Conservation (phyloP, 92 coral and sea anemone species). For the Actinernus sp. region DNA sequence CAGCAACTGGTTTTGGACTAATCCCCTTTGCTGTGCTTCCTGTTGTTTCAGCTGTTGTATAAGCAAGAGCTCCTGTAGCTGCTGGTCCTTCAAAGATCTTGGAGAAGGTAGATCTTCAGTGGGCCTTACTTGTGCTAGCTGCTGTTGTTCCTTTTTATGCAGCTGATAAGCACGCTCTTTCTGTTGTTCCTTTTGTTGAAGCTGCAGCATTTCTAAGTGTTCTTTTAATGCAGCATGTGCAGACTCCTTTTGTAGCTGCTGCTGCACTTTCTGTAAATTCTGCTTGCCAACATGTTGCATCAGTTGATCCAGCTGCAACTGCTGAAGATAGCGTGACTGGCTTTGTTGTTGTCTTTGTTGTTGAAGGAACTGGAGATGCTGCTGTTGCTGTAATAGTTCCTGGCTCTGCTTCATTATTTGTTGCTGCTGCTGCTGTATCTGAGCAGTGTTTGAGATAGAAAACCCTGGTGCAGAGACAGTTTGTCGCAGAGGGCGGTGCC, state of each 20-base stretch:
- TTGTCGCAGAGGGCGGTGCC: constrained; percentile 88
- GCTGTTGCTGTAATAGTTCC: constrained; percentile 93
- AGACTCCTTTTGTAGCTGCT: constrained; percentile 85
- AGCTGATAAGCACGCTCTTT: constrained; percentile 53
- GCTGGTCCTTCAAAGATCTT: constrained; percentile 73
- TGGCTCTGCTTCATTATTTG: constrained; percentile 78
- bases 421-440: constrained; percentile 80
- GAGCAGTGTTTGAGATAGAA: constrained; percentile 78
- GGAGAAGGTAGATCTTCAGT: constrained; percentile 80
- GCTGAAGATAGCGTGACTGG: constrained; percentile 77
- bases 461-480: constrained; percentile 93
- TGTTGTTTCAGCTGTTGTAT: constrained; percentile 81
- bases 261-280: constrained; percentile 78
- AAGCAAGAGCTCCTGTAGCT: constrained; percentile 78
- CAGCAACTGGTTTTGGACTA: constrained; percentile 49
- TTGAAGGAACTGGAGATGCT: constrained; percentile 81
- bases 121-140: constrained; percentile 31
- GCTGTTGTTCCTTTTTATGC: constrained; percentile 56
- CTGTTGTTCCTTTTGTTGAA: constrained; percentile 70
- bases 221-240: constrained; percentile 84
- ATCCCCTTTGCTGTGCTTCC: constrained; percentile 40
- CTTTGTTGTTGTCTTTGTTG: constrained; percentile 73
- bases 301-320: constrained; percentile 86
- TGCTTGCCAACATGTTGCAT: constrained; percentile 74
- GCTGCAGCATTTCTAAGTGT: constrained; percentile 71